Evolutionary conservation across 2,113 vertebrate species (phyloP).

Genomic region (Zosterops pallidus): DNA sequence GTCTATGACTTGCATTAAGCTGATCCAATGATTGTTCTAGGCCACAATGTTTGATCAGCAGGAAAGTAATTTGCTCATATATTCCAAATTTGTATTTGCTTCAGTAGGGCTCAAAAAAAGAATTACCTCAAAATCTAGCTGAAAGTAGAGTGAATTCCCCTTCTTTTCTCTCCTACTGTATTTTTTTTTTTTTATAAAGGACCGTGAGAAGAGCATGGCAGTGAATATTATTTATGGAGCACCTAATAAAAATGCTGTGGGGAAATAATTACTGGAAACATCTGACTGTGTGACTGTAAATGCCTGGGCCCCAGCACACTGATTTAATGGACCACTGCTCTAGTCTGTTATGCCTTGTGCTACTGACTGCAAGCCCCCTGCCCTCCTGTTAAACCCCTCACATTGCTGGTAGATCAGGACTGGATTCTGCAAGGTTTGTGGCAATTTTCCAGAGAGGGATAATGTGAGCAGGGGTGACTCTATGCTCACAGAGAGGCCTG

Average conservation of each 20-base stretch:
- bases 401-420: neutral
- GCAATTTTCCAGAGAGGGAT: constrained; percentile 57
- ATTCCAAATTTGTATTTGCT: neutral
- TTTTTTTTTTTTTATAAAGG: neutral
- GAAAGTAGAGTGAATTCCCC: constrained; percentile 3
- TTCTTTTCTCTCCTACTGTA: constrained; percentile 10
- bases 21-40: neutral
- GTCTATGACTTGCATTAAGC: neutral
- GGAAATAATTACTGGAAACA: constrained; percentile 81
- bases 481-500: constrained; percentile 18
- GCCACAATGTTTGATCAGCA: neutral
- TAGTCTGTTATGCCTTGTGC: constrained; percentile 57
- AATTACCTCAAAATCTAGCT: neutral
- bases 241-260: constrained; percentile 78
- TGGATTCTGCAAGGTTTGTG: constrained; percentile 27
- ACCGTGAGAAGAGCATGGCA: constrained; percentile 53
- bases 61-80: neutral
- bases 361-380: constrained; percentile 51
- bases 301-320: constrained; percentile 65
- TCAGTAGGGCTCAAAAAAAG: neutral
- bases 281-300: constrained; percentile 76
- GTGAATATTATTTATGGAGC: constrained; percentile 80
- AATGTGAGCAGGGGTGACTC: constrained; percentile 19
- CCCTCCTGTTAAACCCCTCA: constrained; percentile 48
- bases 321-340: constrained; percentile 70